Evolutionary conservation across 2,888 invertebrate genomes (phyloP).

Genomic region (Lacanobia oleracea): DNA sequence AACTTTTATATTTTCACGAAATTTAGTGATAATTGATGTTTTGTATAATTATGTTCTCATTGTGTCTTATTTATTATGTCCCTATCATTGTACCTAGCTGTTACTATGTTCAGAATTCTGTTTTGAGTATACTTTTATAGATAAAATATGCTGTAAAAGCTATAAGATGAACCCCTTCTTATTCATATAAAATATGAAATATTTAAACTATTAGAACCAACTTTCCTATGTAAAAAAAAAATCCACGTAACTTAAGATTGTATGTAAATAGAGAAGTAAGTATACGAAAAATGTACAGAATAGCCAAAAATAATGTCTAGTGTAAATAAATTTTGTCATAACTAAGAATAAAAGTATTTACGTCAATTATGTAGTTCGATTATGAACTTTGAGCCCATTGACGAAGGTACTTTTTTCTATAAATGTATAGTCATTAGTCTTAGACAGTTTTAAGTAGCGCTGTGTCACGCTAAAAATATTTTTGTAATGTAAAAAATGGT

Average conservation of each 20-base stretch:
- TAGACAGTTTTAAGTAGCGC: constrained; percentile 47
- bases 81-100: constrained; percentile 1
- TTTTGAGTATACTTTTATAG: background rate
- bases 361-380: constrained; percentile 80
- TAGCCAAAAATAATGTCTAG: constrained; percentile 39
- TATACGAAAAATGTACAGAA: constrained; percentile 65
- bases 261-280: constrained; percentile 58
- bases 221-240: constrained; percentile 3
- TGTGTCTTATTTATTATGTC: constrained; percentile 8
- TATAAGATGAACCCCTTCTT: constrained; percentile 10
- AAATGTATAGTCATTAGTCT: constrained; percentile 60
- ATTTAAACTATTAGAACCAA: constrained; percentile 13
- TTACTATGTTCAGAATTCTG: background rate
- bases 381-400: constrained; percentile 87
- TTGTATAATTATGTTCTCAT: constrained; percentile 12
- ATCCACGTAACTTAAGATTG: constrained; percentile 12
- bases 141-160: constrained; percentile 15
- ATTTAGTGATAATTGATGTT: constrained; percentile 25
- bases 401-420: constrained; percentile 81
- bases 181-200: constrained; percentile 45
- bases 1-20: background rate
- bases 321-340: constrained; percentile 65
- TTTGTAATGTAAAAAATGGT: constrained; percentile 63
- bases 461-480: constrained; percentile 62
- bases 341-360: constrained; percentile 79